Percentiles rank a stretch among this genome's conserved stretches.
Evolutionary conservation across 2,113 vertebrate species (phyloP).

Genomic region (Pycnonotus jocosus): DNA sequence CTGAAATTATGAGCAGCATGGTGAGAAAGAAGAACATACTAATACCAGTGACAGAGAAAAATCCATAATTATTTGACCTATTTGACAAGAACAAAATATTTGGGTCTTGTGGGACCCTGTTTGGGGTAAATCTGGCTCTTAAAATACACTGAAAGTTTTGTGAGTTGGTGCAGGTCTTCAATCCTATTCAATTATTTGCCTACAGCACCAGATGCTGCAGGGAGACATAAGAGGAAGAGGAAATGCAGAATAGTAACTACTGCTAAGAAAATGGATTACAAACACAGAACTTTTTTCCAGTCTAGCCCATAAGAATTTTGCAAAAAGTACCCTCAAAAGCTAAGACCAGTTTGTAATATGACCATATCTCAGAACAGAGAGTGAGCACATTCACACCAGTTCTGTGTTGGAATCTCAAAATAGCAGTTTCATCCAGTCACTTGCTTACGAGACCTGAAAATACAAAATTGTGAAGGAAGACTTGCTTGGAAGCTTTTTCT

Average conservation of each 20-base stretch:
- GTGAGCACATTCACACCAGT: neutral
- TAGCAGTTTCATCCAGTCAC: neutral
- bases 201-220: accelerated
- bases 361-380: neutral
- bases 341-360: accelerated
- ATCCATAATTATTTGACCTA: neutral
- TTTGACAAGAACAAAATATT: neutral
- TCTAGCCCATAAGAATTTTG: neutral
- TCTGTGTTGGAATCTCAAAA: neutral
- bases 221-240: neutral
- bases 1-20: neutral
- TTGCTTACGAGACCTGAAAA: neutral
- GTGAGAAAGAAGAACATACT: neutral
- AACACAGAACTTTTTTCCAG: neutral
- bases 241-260: neutral
- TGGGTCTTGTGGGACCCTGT: neutral
- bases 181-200: neutral
- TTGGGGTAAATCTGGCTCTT: neutral
- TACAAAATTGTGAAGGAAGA: neutral
- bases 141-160: neutral
- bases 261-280: neutral
- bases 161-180: neutral
- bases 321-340: neutral
- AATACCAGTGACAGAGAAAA: neutral
- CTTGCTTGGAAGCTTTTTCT: neutral